Percentiles rank a stretch among this genome's conserved stretches.
These are phyloP conservation scores for Oreortyx pictus DNA, from an alignment of 2,797 vertebrate species.

Conservation along the genomic window DNA sequence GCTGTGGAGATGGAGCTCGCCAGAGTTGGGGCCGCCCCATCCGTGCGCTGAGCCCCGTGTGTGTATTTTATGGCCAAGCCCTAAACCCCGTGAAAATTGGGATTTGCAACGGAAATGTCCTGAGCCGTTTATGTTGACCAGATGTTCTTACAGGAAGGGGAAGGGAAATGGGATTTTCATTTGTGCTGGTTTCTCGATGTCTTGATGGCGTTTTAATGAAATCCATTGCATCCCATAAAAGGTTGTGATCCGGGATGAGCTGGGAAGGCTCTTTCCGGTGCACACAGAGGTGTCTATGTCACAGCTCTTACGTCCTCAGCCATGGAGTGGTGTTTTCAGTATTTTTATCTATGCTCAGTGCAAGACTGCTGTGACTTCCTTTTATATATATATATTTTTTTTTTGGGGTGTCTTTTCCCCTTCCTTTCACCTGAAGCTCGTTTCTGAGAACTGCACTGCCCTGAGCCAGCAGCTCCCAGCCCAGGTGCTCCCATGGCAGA, in stretches of 20 bases:
- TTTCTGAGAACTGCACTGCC: constrained; percentile 53
- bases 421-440: constrained; percentile 56
- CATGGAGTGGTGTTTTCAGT: background rate
- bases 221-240: constrained; percentile 19
- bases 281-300: background rate
- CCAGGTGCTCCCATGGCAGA: background rate
- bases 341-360: constrained; percentile 54
- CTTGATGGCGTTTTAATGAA: constrained; percentile 51
- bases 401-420: background rate
- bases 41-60: constrained; percentile 3
- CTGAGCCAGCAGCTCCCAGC: constrained; percentile 16
- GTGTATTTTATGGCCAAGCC: background rate
- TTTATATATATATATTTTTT: background rate
- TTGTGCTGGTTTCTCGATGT: constrained; percentile 9
- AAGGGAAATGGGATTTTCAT: constrained; percentile 62
- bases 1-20: background rate
- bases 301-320: background rate
- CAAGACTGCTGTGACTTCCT: constrained; percentile 51
- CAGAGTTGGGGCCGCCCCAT: background rate
- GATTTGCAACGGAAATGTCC: constrained; percentile 43
- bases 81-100: background rate
- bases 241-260: background rate
- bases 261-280: background rate
- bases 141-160: constrained; percentile 66
- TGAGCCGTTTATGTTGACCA: constrained; percentile 36